Conservation (phyloP, 2,797 vertebrate species). For the Eremophila alpestris region DNA sequence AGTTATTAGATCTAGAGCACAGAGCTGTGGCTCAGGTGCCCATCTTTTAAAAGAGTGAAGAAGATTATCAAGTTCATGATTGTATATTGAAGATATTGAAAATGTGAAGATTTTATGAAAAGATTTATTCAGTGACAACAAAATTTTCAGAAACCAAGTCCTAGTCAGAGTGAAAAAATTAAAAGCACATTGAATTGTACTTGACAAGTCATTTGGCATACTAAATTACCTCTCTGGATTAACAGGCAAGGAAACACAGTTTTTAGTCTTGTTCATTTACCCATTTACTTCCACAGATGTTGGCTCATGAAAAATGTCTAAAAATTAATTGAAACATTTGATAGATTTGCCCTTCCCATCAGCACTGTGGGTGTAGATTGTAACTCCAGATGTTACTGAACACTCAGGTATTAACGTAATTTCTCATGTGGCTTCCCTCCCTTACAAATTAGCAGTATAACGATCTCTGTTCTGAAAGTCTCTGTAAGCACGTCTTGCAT, state of each 20-base stretch:
- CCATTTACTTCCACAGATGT: neutral
- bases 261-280: neutral
- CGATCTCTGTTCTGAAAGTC: conserved; percentile 88
- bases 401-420: neutral
- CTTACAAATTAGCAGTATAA: conserved; percentile 88
- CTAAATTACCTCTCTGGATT: neutral
- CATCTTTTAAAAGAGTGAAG: neutral
- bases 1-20: neutral
- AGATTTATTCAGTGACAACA: conserved; percentile 18
- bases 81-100: neutral
- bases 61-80: neutral
- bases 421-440: rapidly evolving
- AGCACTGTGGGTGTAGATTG: neutral
- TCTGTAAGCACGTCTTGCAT: conserved; percentile 86
- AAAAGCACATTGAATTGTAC: neutral
- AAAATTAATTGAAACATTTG: neutral
- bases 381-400: neutral
- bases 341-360: neutral
- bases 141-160: neutral
- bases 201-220: neutral
- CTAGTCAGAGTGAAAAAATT: neutral
- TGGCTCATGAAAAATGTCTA: neutral
- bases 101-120: neutral
- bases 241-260: neutral
- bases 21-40: neutral